Evolutionary conservation across 2,888 invertebrate species (phyloP).

Genomic region (Dryomyza anilis): DNA sequence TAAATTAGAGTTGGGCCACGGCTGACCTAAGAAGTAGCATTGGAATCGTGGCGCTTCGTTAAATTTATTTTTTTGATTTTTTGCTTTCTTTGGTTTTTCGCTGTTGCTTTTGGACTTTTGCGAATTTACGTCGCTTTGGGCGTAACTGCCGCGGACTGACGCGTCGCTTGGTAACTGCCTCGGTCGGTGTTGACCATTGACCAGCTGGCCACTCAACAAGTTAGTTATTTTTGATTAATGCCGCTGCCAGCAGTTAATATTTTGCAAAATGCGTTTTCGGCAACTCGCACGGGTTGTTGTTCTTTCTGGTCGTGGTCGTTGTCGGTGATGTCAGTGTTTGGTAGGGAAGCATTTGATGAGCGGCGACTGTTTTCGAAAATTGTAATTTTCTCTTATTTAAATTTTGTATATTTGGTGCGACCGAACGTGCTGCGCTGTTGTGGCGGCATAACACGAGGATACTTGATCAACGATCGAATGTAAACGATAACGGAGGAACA

Average conservation of each 20-base stretch:
- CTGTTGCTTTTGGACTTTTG: neutral
- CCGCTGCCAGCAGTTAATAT: conserved; percentile 36
- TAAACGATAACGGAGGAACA: too few relatives aligned
- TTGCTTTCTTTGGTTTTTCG: neutral
- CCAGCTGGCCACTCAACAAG: conserved; percentile 53
- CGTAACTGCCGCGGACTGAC: neutral
- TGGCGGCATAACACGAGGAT: too few relatives aligned
- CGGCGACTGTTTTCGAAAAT: too few relatives aligned
- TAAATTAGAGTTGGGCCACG: neutral
- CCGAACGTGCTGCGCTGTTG: too few relatives aligned
- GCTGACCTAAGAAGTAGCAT: neutral
- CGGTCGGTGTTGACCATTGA: conserved; percentile 28
- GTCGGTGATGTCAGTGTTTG: neutral
- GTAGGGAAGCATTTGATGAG: too few relatives aligned
- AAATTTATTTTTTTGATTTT: too few relatives aligned
- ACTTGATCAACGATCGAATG: too few relatives aligned
- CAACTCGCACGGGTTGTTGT: neutral
- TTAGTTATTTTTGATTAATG: conserved; percentile 58
- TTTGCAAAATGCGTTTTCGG: conserved; percentile 31
- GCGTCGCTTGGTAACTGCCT: neutral
- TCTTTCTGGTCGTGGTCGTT: neutral
- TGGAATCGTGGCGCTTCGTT: conserved; percentile 12
- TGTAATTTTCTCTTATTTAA: too few relatives aligned
- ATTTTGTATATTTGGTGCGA: too few relatives aligned
- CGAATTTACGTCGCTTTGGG: conserved; percentile 1